Evolutionary conservation across 2,797 vertebrate species (phyloP).

Genomic region (Remorina albescens): DNA sequence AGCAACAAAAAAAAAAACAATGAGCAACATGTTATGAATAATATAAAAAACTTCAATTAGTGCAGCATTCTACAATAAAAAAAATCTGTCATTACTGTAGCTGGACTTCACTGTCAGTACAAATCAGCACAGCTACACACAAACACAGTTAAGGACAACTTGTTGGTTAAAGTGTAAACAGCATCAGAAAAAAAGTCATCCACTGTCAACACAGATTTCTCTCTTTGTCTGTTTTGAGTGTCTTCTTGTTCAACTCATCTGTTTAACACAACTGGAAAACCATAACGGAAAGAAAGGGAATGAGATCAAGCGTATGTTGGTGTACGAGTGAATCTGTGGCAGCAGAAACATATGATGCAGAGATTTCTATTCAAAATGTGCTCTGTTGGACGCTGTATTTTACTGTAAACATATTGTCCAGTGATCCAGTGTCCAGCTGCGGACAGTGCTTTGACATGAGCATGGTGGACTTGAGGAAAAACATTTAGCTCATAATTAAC

Average conservation of each 20-base stretch:
- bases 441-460: slow-evolving; percentile 50
- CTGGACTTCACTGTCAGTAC: slow-evolving; percentile 48
- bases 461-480: slow-evolving; percentile 54
- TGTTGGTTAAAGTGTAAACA: slow-evolving; percentile 40
- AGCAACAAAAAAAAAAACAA: neutral
- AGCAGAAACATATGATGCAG: slow-evolving; percentile 26
- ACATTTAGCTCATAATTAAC: slow-evolving; percentile 53
- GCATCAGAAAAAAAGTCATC: slow-evolving; percentile 44
- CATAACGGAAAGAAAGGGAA: slow-evolving; percentile 40
- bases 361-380: slow-evolving; percentile 45
- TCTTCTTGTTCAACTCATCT: slow-evolving; percentile 61
- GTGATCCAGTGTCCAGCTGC: slow-evolving; percentile 30
- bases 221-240: slow-evolving; percentile 67
- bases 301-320: slow-evolving; percentile 38
- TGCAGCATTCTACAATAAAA: slow-evolving; percentile 42
- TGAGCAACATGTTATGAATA: slow-evolving; percentile 39
- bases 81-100: slow-evolving; percentile 26
- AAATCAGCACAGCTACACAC: slow-evolving; percentile 44
- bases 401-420: slow-evolving; percentile 43
- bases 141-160: slow-evolving; percentile 34
- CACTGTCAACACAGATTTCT: slow-evolving; percentile 60
- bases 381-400: slow-evolving; percentile 63
- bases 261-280: slow-evolving; percentile 57
- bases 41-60: slow-evolving; percentile 31
- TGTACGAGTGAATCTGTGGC: slow-evolving; percentile 42